Evolutionary conservation across 2,113 vertebrate genomes (phyloP).

Genomic region (Brevimyrus niger): DNA sequence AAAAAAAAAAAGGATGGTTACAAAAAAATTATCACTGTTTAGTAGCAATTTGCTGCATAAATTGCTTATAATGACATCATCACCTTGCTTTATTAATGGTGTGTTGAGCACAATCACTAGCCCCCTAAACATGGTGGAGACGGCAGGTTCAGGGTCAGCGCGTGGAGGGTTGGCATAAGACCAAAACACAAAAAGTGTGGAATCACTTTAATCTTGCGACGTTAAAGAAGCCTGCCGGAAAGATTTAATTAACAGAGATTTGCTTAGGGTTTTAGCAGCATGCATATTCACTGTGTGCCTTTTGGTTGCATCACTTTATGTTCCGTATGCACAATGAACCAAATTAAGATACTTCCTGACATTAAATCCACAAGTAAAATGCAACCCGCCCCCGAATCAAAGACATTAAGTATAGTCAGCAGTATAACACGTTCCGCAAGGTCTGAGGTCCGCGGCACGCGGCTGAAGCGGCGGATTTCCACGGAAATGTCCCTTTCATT

Average conservation of each 20-base stretch:
- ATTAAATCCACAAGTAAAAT: too few relatives aligned
- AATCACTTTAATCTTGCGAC: neutral
- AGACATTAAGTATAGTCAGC: too few relatives aligned
- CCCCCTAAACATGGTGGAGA: neutral
- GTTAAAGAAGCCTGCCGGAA: neutral
- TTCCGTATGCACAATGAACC: neutral
- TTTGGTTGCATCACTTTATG: neutral
- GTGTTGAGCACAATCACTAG: neutral
- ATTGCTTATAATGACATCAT: neutral
- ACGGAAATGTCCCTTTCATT: neutral
- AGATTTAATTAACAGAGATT: neutral
- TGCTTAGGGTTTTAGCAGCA: neutral
- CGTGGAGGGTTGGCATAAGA: neutral
- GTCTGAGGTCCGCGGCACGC: too few relatives aligned
- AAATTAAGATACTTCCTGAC: too few relatives aligned
- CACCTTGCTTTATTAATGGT: neutral
- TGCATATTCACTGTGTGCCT: neutral
- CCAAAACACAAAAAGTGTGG: neutral
- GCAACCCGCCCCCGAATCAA: too few relatives aligned
- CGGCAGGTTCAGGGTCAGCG: neutral
- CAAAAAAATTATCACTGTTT: too few relatives aligned
- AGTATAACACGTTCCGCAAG: too few relatives aligned
- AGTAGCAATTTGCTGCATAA: neutral
- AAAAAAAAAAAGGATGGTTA: too few relatives aligned
- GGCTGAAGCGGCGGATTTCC: neutral